Conservation (phyloP, 2,113 vertebrate genomes). For the Nerophis lumbriciformis region DNA sequence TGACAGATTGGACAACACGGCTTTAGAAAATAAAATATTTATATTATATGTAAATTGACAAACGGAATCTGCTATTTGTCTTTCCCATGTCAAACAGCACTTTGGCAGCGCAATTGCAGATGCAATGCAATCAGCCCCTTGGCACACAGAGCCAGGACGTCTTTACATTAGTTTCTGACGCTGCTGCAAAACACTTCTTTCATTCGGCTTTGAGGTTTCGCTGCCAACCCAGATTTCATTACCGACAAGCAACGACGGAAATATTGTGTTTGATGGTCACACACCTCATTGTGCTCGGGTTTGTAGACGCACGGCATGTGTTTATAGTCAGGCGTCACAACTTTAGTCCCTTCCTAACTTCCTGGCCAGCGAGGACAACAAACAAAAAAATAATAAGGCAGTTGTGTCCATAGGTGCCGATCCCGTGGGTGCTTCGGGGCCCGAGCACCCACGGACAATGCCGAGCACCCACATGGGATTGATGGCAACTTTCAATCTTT, state of each 20-base stretch:
- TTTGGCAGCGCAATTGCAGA: conserved; percentile 31
- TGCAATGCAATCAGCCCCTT: conserved; percentile 31
- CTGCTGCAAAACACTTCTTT: conserved; percentile 13
- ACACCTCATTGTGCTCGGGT: neutral
- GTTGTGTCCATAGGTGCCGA: neutral
- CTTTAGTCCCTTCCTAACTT: conserved; percentile 2
- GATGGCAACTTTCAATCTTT: too few relatives aligned
- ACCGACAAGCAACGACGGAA: conserved; percentile 24
- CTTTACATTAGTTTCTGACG: conserved; percentile 22
- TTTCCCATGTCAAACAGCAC: conserved; percentile 32
- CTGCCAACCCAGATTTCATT: conserved; percentile 30
- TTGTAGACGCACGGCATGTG: neutral
- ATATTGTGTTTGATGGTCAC: conserved; percentile 12
- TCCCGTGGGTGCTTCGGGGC: too few relatives aligned
- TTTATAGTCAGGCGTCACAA: conserved; percentile 4
- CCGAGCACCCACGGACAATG: too few relatives aligned
- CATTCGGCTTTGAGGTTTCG: conserved; percentile 16
- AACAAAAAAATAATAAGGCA: neutral
- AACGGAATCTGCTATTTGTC: conserved; percentile 28
- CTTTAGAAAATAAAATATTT: conserved; percentile 12
- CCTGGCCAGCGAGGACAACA: conserved; percentile 2
- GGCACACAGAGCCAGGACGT: conserved; percentile 22
- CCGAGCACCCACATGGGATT: too few relatives aligned
- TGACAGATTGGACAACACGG: conserved; percentile 22
- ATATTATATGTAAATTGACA: conserved; percentile 35